Conservation (phyloP, 23 tunicate species). For the Ascidia mentula region DNA sequence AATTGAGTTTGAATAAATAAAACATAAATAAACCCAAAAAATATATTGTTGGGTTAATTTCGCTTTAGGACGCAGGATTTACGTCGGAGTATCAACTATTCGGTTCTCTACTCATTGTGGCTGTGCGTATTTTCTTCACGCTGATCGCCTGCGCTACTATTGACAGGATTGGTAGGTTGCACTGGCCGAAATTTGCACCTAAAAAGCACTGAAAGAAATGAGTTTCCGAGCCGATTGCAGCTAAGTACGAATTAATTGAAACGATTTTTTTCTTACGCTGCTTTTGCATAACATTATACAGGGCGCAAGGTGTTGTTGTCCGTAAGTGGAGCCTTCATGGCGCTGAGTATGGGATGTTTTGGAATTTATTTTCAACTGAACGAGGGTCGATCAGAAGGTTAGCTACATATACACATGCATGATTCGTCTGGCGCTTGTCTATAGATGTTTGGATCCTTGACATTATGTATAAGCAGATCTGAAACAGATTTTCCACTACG, state of each 20-base stretch:
- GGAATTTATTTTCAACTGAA: conserved; percentile 58
- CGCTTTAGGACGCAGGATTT: conserved; percentile 91
- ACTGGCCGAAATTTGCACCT: too few relatives aligned
- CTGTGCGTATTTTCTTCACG: conserved; percentile 59
- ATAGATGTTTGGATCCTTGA: too few relatives aligned
- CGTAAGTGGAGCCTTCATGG: conserved; percentile 53
- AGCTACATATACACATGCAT: too few relatives aligned
- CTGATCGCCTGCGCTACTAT: conserved; percentile 49
- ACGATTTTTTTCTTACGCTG: not conserved
- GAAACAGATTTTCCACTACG: too few relatives aligned
- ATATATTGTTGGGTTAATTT: too few relatives aligned
- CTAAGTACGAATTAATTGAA: too few relatives aligned
- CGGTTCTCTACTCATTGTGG: conserved; percentile 42
- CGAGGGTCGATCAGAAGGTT: not conserved
- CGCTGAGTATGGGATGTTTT: conserved; percentile 54
- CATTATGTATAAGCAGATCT: too few relatives aligned
- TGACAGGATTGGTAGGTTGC: conserved; percentile 55
- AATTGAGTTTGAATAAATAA: too few relatives aligned
- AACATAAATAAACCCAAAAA: too few relatives aligned
- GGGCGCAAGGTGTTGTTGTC: conserved; percentile 61
- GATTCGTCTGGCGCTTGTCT: too few relatives aligned
- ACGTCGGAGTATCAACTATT: conserved; percentile 32
- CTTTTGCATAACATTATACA: not conserved
- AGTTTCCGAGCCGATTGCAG: too few relatives aligned
- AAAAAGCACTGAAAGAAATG: too few relatives aligned